Evolutionary conservation across 2,113 vertebrate species (phyloP).

Genomic region (Catagonus wagneri): DNA sequence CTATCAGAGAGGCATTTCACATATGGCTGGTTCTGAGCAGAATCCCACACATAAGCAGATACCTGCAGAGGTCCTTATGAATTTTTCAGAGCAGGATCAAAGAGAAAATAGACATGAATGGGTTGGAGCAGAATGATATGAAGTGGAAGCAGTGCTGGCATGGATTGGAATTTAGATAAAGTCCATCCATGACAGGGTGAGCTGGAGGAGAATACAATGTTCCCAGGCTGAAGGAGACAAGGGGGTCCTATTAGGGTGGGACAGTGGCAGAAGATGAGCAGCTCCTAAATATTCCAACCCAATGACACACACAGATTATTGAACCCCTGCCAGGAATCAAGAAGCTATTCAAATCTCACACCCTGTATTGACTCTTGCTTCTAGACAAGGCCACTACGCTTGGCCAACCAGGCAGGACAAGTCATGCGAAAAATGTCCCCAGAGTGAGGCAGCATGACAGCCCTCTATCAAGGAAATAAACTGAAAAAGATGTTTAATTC

Average conservation of each 20-base stretch:
- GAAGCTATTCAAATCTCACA: background rate
- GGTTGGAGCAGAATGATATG: constrained; percentile 55
- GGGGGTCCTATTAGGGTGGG: background rate
- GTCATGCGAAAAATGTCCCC: background rate
- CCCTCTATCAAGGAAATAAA: background rate
- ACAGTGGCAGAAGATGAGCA: background rate
- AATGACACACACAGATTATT: background rate
- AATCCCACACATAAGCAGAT: constrained; percentile 50
- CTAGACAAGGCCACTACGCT: background rate
- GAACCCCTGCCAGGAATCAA: background rate
- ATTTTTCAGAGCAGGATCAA: constrained; percentile 81
- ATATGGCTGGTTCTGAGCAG: constrained; percentile 59
- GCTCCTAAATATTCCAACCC: background rate
- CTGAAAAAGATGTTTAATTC: background rate
- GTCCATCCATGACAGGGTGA: background rate
- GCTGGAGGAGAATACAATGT: background rate
- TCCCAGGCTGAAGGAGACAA: background rate
- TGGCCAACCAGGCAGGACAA: background rate
- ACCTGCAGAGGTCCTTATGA: constrained; percentile 73
- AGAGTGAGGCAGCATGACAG: background rate
- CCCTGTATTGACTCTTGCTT: background rate
- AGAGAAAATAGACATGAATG: constrained; percentile 73
- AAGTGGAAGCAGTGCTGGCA: background rate
- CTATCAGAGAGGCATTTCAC: constrained; percentile 56
- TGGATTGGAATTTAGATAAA: constrained; percentile 72